These are phyloP conservation scores for Acropternis orthonyx DNA, from an alignment of 2,797 vertebrate genomes.

Conservation along the genomic window DNA sequence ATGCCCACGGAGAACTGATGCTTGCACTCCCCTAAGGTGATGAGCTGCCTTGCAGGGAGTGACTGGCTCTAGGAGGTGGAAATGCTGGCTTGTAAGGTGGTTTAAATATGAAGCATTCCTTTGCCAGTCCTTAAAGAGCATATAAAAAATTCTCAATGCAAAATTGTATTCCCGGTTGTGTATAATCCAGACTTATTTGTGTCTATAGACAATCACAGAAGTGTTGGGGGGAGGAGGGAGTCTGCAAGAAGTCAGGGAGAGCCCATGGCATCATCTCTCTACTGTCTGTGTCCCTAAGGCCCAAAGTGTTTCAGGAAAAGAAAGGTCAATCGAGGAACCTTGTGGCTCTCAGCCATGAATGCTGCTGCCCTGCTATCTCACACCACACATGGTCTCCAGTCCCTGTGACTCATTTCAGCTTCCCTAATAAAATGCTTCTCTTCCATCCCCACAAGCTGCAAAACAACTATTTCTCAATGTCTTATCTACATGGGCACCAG, in stretches of 20 bases:
- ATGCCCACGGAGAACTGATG: rapidly evolving
- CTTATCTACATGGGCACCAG: background rate
- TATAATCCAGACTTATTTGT: background rate
- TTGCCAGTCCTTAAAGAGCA: background rate
- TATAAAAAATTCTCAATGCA: background rate
- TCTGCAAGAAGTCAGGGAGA: background rate
- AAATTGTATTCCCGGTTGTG: background rate
- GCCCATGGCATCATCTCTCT: background rate
- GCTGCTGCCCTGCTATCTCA: background rate
- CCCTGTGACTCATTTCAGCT: background rate
- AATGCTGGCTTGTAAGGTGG: background rate
- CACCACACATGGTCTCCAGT: background rate
- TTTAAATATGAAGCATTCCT: background rate
- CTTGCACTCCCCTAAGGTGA: rapidly evolving
- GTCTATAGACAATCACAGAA: background rate
- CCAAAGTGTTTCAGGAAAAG: background rate
- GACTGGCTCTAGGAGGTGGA: background rate
- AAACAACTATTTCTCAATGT: background rate
- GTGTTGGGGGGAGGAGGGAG: rapidly evolving
- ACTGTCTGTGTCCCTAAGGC: background rate
- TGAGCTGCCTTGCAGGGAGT: background rate
- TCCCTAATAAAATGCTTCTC: background rate
- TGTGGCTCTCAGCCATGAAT: background rate
- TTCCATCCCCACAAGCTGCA: background rate
- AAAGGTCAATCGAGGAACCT: background rate